phyloP scores from a whole-genome alignment of 92 coral and sea anemone species.

The Epizoanthus illoricatus region DNA sequence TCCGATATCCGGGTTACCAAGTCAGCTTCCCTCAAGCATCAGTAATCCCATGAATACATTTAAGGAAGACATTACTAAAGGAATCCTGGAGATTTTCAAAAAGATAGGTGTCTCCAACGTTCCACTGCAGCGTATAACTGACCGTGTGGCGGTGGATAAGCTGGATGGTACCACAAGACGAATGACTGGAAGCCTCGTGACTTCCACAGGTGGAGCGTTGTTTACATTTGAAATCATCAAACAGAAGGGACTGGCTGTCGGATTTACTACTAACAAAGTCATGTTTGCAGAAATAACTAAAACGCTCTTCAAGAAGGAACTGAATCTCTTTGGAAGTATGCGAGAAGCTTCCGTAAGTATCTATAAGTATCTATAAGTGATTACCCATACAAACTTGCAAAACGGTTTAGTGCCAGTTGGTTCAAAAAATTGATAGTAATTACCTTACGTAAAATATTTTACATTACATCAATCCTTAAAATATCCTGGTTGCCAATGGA shows the following conservation, averaged over 20 bases:
- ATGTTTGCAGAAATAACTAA: slow-evolving; percentile 39
- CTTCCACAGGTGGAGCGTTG: slow-evolving; percentile 19
- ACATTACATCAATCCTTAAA: no score
- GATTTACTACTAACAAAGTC: slow-evolving; percentile 32
- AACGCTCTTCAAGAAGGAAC: slow-evolving; percentile 9
- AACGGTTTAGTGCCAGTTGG: no score
- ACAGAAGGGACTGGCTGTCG: slow-evolving; percentile 37
- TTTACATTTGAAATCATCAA: slow-evolving; percentile 29
- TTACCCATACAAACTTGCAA: no score
- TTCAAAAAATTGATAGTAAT: no score
- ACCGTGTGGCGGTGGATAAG: slow-evolving; percentile 4
- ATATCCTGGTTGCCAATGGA: no score
- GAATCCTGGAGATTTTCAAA: slow-evolving; percentile 24
- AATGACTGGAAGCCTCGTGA: background rate
- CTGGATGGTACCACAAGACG: slow-evolving; percentile 21
- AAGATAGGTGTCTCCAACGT: slow-evolving; percentile 35
- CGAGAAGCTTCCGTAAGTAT: slow-evolving; percentile 31
- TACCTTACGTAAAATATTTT: no score
- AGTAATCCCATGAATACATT: slow-evolving; percentile 17
- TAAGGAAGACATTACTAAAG: slow-evolving; percentile 37
- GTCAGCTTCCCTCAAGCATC: slow-evolving; percentile 20
- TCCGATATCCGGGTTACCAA: slow-evolving; percentile 38
- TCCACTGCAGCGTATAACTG: slow-evolving; percentile 19
- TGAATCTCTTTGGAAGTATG: slow-evolving; percentile 32
- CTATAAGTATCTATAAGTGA: background rate